A percentile compares a stretch with the other conserved stretches of the same genome.
Conservation (phyloP, 2,797 vertebrate genomes). For the Poecilia wingei region DNA sequence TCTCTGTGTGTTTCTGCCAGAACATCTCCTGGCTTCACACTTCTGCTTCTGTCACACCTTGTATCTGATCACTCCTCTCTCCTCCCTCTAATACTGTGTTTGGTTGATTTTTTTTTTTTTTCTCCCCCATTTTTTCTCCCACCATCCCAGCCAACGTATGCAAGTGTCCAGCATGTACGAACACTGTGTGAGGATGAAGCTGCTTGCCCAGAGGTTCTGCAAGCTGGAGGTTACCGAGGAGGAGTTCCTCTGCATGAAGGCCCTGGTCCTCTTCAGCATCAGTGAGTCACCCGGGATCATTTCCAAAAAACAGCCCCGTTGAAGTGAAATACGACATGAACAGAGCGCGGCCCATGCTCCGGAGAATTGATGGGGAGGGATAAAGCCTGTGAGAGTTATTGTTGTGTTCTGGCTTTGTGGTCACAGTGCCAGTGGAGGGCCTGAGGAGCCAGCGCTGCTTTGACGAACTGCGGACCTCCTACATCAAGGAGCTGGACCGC, state of each 20-base stretch:
- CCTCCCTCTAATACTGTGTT: conserved; percentile 9
- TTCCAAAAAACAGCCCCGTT: conserved; percentile 8
- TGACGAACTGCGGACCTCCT: conserved; percentile 94
- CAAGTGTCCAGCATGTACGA: conserved; percentile 95
- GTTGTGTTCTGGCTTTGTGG: conserved; percentile 65
- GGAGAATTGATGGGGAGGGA: conserved; percentile 53
- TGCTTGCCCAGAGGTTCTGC: conserved; percentile 90
- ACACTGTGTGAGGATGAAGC: conserved; percentile 90
- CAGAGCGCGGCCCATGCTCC: conserved; percentile 30
- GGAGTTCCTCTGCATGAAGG: conserved; percentile 97
- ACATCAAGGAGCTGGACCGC: conserved; percentile 94
- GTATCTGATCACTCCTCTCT: conserved; percentile 28
- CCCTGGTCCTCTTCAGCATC: conserved; percentile 94
- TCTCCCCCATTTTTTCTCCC: too few relatives aligned
- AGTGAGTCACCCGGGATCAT: conserved; percentile 82
- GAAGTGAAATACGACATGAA: conserved; percentile 44
- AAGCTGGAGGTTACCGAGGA: conserved; percentile 92
- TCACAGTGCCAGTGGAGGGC: conserved; percentile 92
- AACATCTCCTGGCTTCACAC: conserved; percentile 32
- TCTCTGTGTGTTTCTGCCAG: conserved; percentile 26
- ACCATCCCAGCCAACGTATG: conserved; percentile 86
- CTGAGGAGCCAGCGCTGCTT: conserved; percentile 94
- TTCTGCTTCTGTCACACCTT: conserved; percentile 17
- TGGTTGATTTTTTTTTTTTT: not conserved
- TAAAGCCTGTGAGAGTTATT: conserved; percentile 57